These are phyloP conservation scores for Napeogenes inachia DNA, from an alignment of 2,888 invertebrate genomes.

Conservation along the genomic window DNA sequence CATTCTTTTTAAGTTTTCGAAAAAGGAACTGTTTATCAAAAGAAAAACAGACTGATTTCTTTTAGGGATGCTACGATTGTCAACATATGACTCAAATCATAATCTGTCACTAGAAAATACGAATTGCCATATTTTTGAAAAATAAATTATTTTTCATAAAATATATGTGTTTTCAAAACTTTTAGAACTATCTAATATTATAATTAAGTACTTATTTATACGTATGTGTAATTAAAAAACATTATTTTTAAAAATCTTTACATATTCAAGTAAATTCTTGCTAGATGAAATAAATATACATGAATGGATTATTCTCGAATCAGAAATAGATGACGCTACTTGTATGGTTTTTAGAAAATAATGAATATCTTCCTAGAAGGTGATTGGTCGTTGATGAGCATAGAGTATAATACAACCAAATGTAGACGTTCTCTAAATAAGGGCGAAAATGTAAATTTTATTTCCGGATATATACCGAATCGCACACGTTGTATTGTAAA, in stretches of 20 bases:
- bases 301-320: conserved; percentile 5
- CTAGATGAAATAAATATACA: conserved; percentile 13
- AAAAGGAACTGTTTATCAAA: conserved; percentile 68
- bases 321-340: conserved; percentile 26
- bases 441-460: conserved; percentile 48
- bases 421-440: conserved; percentile 48
- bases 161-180: background rate
- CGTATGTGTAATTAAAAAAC: background rate
- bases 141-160: conserved; percentile 10
- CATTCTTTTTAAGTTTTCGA: conserved; percentile 69
- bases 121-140: too few relatives aligned
- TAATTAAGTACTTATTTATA: too few relatives aligned
- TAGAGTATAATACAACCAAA: conserved; percentile 53
- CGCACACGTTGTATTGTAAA: conserved; percentile 35
- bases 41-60: conserved; percentile 65
- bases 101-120: conserved; percentile 28
- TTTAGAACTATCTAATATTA: too few relatives aligned
- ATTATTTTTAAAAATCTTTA: conserved; percentile 7
- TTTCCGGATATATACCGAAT: conserved; percentile 44
- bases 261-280: conserved; percentile 17
- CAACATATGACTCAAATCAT: conserved; percentile 32
- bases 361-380: conserved; percentile 33
- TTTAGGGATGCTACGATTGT: conserved; percentile 46
- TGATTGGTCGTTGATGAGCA: conserved; percentile 48
- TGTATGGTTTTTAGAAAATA: conserved; percentile 20